These are phyloP conservation scores for Bovichtus variegatus DNA, from an alignment of 2,797 vertebrate genomes.

Conservation along the genomic window DNA sequence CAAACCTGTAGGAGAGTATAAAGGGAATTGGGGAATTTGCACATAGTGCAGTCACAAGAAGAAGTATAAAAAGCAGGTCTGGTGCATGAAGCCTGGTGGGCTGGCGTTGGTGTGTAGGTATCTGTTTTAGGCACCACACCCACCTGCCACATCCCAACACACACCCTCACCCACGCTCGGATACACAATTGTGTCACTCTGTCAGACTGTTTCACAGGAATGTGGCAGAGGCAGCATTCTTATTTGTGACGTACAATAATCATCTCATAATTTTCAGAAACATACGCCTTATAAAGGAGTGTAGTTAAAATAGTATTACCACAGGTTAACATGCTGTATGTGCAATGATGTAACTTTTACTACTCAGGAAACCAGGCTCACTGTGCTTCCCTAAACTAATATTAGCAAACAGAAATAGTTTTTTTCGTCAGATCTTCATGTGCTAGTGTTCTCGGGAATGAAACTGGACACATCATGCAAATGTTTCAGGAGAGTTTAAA, in stretches of 20 bases:
- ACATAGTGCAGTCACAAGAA: conserved; percentile 14
- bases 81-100: conserved; percentile 19
- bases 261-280: neutral
- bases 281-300: neutral
- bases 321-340: neutral
- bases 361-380: conserved; percentile 9
- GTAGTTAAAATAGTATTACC: neutral
- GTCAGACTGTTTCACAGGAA: conserved; percentile 33
- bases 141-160: conserved; percentile 61
- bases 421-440: conserved; percentile 4
- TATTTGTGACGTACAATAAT: neutral
- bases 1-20: conserved; percentile 22
- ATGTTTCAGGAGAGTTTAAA: neutral
- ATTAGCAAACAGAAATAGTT: conserved; percentile 25
- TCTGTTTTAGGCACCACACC: conserved; percentile 69
- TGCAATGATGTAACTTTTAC: conserved; percentile 38
- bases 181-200: conserved; percentile 11
- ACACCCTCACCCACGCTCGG: neutral
- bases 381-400: conserved; percentile 36
- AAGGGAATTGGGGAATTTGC: conserved; percentile 40
- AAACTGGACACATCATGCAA: neutral
- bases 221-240: conserved; percentile 14
- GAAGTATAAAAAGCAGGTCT: conserved; percentile 37
- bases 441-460: neutral
- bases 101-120: conserved; percentile 48